Conservation (phyloP, 2,888 invertebrate species). For the Eilema caniola region DNA sequence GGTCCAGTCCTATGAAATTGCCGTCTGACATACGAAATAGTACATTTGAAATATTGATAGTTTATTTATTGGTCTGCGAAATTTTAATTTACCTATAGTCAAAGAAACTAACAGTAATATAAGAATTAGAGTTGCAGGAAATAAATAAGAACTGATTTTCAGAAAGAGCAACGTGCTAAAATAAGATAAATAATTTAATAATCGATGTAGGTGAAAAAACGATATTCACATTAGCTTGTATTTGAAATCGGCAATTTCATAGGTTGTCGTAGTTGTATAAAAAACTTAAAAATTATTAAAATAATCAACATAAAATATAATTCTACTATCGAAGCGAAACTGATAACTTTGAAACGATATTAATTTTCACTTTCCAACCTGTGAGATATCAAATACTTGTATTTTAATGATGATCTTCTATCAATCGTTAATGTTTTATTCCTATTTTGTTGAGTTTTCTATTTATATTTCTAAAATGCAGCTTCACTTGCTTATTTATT, state of each 20-base stretch:
- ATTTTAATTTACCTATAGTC: not conserved
- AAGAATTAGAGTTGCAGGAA: not conserved
- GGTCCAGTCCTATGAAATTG: slow-evolving; percentile 2
- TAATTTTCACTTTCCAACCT: not conserved
- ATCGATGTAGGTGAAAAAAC: not conserved
- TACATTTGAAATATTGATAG: not conserved
- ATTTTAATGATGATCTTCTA: not conserved
- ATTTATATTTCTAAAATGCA: not conserved
- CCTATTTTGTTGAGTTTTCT: not conserved
- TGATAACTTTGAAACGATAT: slow-evolving; percentile 4
- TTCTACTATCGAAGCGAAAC: not conserved
- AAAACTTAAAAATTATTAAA: not conserved
- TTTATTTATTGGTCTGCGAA: not conserved
- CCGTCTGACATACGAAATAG: not conserved
- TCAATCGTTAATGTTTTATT: not conserved
- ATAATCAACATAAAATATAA: not conserved
- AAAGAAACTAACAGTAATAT: too few species aligned
- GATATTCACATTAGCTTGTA: not conserved
- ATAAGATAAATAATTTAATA: too few species aligned
- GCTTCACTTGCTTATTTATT: not conserved
- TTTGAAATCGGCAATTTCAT: not conserved
- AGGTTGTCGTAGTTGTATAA: not conserved
- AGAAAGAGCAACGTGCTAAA: too few species aligned
- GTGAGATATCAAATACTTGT: not conserved
- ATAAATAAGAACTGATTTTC: not conserved